Evolutionary conservation across 2,888 invertebrate genomes (phyloP).

Genomic region (Geophilus truncorum): DNA sequence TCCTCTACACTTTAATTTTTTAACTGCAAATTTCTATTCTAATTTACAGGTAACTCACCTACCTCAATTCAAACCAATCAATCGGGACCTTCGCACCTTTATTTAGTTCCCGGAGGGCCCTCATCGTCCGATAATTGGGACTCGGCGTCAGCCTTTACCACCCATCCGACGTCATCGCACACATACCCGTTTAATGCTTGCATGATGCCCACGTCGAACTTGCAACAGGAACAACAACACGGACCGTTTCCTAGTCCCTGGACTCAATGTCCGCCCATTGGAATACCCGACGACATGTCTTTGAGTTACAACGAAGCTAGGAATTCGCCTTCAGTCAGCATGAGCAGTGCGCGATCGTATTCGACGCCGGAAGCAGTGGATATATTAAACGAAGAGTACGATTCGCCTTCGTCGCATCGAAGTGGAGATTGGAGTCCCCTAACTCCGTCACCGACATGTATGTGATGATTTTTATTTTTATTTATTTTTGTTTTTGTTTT

Average conservation of each 20-base stretch:
- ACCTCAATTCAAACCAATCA: not conserved
- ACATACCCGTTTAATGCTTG: not conserved
- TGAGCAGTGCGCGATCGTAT: conserved; percentile 2
- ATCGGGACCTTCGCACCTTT: not conserved
- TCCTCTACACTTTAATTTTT: too few relatives aligned
- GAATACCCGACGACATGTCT: not conserved
- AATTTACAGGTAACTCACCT: not conserved
- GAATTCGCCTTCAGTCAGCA: not conserved
- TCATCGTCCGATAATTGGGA: not conserved
- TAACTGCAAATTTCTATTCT: too few relatives aligned
- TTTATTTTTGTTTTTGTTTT: not conserved
- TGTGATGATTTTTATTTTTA: not conserved
- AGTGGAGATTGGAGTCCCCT: not conserved
- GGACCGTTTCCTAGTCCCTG: not conserved
- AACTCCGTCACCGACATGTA: not conserved
- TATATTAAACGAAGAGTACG: not conserved
- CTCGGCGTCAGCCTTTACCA: not conserved
- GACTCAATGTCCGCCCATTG: not conserved
- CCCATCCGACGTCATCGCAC: not conserved
- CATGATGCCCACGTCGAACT: not conserved
- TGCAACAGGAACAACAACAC: not conserved
- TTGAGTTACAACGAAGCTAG: not conserved
- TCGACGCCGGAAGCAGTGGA: not conserved
- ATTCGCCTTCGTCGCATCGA: not conserved
- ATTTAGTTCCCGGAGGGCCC: not conserved